Evolutionary conservation across 2,797 vertebrate genomes (phyloP).

Genomic region (Microctenopoma steveboyesi): DNA sequence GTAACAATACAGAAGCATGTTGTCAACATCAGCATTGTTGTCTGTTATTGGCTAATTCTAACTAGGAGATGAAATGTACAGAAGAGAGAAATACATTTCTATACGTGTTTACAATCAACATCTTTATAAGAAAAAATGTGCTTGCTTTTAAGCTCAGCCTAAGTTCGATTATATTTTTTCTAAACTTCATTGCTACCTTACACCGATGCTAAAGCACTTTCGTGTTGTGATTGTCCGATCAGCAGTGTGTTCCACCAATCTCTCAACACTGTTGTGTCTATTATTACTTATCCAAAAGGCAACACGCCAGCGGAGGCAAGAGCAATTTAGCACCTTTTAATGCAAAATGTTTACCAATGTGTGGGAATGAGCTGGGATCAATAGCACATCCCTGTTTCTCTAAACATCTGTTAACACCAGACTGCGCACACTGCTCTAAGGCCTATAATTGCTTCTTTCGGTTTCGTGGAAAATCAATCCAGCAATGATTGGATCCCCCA

Average conservation of each 20-base stretch:
- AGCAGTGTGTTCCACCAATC: conserved; percentile 1
- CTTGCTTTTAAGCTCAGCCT: too few relatives aligned
- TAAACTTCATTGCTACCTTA: neutral
- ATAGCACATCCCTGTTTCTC: conserved; percentile 61
- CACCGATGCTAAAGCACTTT: conserved; percentile 7
- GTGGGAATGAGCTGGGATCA: conserved; percentile 56
- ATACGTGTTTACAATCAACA: too few relatives aligned
- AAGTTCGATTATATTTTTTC: neutral
- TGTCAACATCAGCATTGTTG: too few relatives aligned
- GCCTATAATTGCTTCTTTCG: conserved; percentile 70
- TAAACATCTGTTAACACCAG: conserved; percentile 62
- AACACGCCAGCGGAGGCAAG: conserved; percentile 23
- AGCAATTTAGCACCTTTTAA: conserved; percentile 69
- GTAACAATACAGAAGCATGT: too few relatives aligned
- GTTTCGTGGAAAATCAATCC: conserved; percentile 68
- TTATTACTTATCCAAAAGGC: conserved; percentile 47
- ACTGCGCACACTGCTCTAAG: conserved; percentile 24
- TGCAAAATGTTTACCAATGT: conserved; percentile 69
- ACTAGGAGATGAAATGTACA: too few relatives aligned
- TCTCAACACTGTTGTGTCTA: conserved; percentile 25
- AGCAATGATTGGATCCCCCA: conserved; percentile 60
- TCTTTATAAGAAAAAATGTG: too few relatives aligned
- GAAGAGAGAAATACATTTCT: too few relatives aligned
- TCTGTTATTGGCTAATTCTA: too few relatives aligned
- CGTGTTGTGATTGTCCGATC: conserved; percentile 30